phyloP scores from a whole-genome alignment of 2,113 vertebrate species.

The Vulpes vulpes region DNA sequence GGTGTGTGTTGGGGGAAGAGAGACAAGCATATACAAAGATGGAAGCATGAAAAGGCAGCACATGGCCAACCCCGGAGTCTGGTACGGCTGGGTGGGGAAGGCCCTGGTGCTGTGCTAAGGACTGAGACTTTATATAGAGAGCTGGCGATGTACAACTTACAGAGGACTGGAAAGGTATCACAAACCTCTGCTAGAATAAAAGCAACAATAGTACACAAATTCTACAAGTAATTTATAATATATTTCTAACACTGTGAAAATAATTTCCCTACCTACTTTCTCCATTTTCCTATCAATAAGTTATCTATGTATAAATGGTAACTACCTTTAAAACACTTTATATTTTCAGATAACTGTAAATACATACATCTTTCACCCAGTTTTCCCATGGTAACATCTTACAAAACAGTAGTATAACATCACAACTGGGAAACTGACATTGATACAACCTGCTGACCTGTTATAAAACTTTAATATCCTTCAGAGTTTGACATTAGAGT shows the following conservation, averaged over 20 bases:
- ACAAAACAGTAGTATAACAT: neutral
- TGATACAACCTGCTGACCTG: neutral
- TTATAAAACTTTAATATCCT: too few relatives aligned
- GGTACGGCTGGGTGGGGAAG: neutral
- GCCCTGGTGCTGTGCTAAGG: fast-evolving
- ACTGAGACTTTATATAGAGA: neutral
- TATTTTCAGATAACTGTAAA: neutral
- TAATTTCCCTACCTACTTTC: neutral
- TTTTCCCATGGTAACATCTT: neutral
- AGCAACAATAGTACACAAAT: neutral
- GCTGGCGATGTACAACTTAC: neutral
- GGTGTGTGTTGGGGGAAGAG: neutral
- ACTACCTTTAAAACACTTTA: neutral
- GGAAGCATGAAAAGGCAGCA: neutral
- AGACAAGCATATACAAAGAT: neutral
- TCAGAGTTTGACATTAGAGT: neutral
- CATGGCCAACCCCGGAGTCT: too few relatives aligned
- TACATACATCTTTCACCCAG: neutral
- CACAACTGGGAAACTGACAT: neutral
- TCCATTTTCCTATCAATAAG: neutral
- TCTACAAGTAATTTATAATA: neutral
- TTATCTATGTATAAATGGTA: neutral
- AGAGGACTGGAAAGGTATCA: neutral
- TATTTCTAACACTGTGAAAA: neutral
- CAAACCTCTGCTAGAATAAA: neutral